Evolutionary conservation across 2,888 invertebrate species (phyloP), one percentile per base, ranked within the genome.

Genomic region (Dorcus hopei): DNA sequence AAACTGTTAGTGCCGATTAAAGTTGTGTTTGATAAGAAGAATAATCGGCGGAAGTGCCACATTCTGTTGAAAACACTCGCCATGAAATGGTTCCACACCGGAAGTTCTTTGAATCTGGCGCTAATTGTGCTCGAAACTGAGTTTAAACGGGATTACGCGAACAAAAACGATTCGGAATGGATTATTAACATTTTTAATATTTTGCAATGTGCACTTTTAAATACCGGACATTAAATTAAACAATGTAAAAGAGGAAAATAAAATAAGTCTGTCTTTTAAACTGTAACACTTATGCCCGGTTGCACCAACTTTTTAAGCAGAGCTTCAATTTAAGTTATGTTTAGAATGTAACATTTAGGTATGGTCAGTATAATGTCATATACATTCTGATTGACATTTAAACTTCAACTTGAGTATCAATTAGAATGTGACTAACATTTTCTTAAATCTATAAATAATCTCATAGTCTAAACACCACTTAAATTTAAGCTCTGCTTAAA

Each of bases 121-220:
- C 64, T 78, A 48, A 72, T 79, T 11, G 77, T 77, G 0, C 53
- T 78, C 19, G 76, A 78, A 62, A 74, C 77, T 1, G 77, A 79
- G 61, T 79, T 79, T 64, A 61, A 70, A 9, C 66, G 76, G 53
- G 73, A 78, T 60, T 79, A 78, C 61, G 66, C 62, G 1, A 54
- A 66, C 5, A 70, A 68, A 8, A 57, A 59, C 3, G 58, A 65
- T 40, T 67, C 74, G 0, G 76, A 77, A 57, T 79, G 79, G 79
- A 76, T 69, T 7, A 74, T 79, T 49, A 73, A 70, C 49, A 64
- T 66, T 16, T 78, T 76, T 61, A 71, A 74, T 53, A 68, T 78
- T 19, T 63, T 77, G 41, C 76, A 78, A 66, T 78, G 78, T 62
- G 71, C 72, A 2, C 41, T 61, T n/a, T 26, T 61, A n/a, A 54